Evolutionary conservation across 92 coral and sea anemone genomes (phyloP), one percentile per base, ranked within the genome.

Genomic region (Parazoanthus atlanticus): DNA sequence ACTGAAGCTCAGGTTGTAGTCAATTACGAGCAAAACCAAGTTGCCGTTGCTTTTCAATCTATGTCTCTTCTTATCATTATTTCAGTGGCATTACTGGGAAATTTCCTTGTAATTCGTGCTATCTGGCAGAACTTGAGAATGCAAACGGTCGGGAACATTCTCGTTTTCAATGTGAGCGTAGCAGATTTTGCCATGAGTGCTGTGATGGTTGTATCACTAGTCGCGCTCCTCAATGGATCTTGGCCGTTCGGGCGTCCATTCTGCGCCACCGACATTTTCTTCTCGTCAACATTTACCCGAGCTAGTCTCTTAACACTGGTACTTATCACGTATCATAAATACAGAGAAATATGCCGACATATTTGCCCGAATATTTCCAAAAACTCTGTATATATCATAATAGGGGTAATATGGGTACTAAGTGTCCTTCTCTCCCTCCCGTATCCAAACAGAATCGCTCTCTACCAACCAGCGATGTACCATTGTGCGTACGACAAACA

Each of bases 111-210:
- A 8, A 84, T 84, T 17, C 78, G 19, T 13, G 67, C 78, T 3
- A 70, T 67, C 87, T 69, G 61, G 38, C 32, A 46, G 65, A 65
- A 84, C 78, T 46, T 69, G 36, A 69, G 41, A 69, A 69, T 84
- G 77, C 77, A 84, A 43, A 84, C 78, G 61, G 26, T 69, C 21
- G 78, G 87, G 21, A 84, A 69, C 40, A 41, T 84, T 40, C 38
- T 84, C 6, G 52, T 84, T 67, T 84, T 84, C 67, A 84, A 84
- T 49, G 65, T 84, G 9, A 84, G 87, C 36, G 77, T 70, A n/a
- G 78, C 87, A 43, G 78, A 84, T 84, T 70, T 84, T 7, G 46
- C 67, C 26, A 84, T 84, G 87, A 84, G 87, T 43, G 78, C 34
- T 41, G 40, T 40, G 65, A 84, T 84, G 87, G 7, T 70, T 10